phyloP scores from a whole-genome alignment of 2,888 invertebrate species.

The Caenorhabditis sp. region DNA sequence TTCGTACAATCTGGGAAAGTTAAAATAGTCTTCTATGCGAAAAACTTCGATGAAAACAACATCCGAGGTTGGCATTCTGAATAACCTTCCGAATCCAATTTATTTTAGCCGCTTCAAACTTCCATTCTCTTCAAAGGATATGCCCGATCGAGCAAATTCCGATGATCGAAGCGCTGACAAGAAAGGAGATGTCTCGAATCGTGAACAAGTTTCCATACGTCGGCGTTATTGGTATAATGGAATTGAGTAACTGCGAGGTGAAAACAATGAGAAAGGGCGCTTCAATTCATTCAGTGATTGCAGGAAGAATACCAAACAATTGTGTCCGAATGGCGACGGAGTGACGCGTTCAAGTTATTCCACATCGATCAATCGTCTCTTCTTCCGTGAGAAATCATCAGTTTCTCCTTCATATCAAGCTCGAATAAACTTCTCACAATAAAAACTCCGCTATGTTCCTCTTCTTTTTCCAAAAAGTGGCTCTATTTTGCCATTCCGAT shows the following conservation, averaged over 20 bases:
- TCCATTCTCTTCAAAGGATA: conserved; percentile 17
- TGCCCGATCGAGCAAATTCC: conserved; percentile 26
- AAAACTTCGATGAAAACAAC: conserved; percentile 54
- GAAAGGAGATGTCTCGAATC: conserved; percentile 43
- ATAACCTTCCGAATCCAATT: too few relatives aligned
- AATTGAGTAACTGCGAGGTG: conserved; percentile 51
- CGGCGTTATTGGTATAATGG: conserved; percentile 49
- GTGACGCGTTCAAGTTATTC: conserved; percentile 20
- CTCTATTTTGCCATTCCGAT: not conserved
- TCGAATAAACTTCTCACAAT: not conserved
- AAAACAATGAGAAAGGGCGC: not conserved
- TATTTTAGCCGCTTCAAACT: conserved; percentile 42
- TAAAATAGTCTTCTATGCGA: conserved; percentile 48
- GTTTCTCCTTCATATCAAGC: too few relatives aligned
- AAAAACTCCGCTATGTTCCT: too few relatives aligned
- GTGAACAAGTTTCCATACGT: conserved; percentile 62
- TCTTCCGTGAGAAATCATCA: conserved; percentile 31
- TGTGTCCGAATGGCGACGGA: conserved; percentile 27
- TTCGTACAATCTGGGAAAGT: conserved; percentile 28
- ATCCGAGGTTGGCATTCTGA: conserved; percentile 26
- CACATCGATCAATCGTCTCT: conserved; percentile 59
- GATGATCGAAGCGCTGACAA: conserved; percentile 40
- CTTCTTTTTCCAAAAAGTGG: not conserved
- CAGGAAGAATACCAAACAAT: conserved; percentile 39
- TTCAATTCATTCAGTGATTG: conserved; percentile 1